Percentiles rank a stretch among this genome's conserved stretches.
Evolutionary conservation across 2,888 invertebrate species (phyloP).

Genomic region (Hartigia nigra): DNA sequence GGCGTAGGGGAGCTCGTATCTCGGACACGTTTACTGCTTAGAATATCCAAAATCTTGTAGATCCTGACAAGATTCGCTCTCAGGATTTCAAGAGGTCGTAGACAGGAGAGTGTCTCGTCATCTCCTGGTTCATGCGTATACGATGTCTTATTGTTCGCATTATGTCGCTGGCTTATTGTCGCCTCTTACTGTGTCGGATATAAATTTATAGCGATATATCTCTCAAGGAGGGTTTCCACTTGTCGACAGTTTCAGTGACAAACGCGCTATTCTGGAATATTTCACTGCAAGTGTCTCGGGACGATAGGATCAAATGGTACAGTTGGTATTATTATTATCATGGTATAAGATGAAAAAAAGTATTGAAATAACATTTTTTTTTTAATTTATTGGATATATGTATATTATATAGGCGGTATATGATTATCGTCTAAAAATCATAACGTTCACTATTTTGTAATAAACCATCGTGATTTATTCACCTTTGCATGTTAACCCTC

Average conservation of each 20-base stretch:
- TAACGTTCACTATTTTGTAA: constrained; percentile 20
- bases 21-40: not conserved
- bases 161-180: constrained; percentile 3
- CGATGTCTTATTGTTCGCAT: constrained; percentile 8
- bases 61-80: constrained; percentile 15
- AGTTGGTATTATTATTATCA: not conserved
- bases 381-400: not conserved
- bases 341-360: accelerated
- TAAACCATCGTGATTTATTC: constrained; percentile 25
- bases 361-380: not conserved
- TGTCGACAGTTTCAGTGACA: not conserved
- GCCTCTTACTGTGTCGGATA: not conserved
- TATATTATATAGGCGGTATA: constrained; percentile 5
- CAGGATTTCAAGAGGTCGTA: constrained; percentile 8
- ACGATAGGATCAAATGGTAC: not conserved
- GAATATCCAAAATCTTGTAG: not conserved
- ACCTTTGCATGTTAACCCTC: not conserved
- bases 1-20: constrained; percentile 4
- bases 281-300: not conserved
- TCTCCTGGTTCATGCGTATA: not conserved
- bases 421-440: constrained; percentile 20
- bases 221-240: not conserved
- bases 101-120: not conserved
- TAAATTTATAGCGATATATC: not conserved
- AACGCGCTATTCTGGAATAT: not conserved